phyloP scores from a whole-genome alignment of 1,140 invertebrate genomes.

The Pararge aegeria region DNA sequence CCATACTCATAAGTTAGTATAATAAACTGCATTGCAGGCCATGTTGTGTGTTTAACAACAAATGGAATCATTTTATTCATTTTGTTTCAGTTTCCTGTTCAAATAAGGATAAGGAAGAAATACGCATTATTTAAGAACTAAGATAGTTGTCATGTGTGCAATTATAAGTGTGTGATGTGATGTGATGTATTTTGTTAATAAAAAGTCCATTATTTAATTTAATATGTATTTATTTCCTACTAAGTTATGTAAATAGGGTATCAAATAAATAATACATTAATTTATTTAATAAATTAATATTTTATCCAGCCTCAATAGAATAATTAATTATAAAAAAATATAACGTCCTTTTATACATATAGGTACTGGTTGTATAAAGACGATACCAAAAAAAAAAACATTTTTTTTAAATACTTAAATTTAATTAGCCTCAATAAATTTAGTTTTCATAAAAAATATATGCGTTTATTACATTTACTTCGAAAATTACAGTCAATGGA shows the following conservation, averaged over 20 bases:
- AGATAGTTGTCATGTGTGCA: conserved; percentile 19
- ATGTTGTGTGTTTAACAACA: neutral
- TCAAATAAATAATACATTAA: neutral
- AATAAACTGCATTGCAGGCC: too few species aligned
- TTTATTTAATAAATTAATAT: neutral
- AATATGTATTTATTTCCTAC: conserved; percentile 17
- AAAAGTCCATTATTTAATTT: conserved; percentile 22
- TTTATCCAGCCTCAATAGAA: neutral
- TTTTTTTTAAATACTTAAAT: too few species aligned
- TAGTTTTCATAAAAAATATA: too few species aligned
- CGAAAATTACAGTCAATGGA: too few species aligned
- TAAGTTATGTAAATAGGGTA: conserved; percentile 12
- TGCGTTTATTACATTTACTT: too few species aligned
- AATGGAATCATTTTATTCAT: neutral
- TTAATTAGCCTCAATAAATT: too few species aligned
- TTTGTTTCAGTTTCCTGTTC: neutral
- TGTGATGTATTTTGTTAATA: conserved; percentile 19
- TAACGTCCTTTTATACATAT: too few species aligned
- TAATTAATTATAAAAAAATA: too few species aligned
- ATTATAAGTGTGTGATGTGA: conserved; percentile 16
- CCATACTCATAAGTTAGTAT: too few species aligned
- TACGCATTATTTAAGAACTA: conserved; percentile 3
- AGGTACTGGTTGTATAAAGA: too few species aligned
- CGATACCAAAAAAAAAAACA: too few species aligned
- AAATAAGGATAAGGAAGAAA: neutral